phyloP scores from a whole-genome alignment of 2,113 vertebrate genomes.

The Reinhardtius hippoglossoides region DNA sequence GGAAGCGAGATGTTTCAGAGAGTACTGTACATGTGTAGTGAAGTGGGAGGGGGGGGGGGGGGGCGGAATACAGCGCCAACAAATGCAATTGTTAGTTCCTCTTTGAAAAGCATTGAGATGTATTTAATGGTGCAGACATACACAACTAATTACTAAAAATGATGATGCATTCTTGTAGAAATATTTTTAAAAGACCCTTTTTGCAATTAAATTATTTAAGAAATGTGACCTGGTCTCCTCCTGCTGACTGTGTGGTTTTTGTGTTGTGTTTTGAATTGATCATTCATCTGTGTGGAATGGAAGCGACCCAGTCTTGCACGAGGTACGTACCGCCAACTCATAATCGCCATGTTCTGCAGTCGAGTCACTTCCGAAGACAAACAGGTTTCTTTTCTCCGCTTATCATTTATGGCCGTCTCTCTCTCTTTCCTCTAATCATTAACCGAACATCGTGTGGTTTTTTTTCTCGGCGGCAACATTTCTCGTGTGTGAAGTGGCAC shows the following conservation, averaged over 20 bases:
- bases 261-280: conserved; percentile 48
- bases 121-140: conserved; percentile 82
- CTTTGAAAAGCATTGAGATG: conserved; percentile 77
- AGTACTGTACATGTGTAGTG: conserved; percentile 74
- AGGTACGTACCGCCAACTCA: conserved; percentile 19
- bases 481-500: conserved; percentile 20
- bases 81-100: conserved; percentile 76
- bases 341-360: conserved; percentile 36
- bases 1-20: conserved; percentile 56
- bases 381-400: conserved; percentile 40
- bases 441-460: background rate
- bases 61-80: conserved; percentile 47
- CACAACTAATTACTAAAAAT: conserved; percentile 77
- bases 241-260: conserved; percentile 64
- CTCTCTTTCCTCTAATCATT: background rate
- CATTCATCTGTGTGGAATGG: conserved; percentile 23
- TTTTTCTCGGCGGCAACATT: conserved; percentile 7
- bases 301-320: conserved; percentile 6
- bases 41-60: conserved; percentile 31
- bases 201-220: conserved; percentile 97
- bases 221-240: conserved; percentile 75
- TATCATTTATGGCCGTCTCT: conserved; percentile 7
- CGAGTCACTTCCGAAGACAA: conserved; percentile 32
- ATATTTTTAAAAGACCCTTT: conserved; percentile 90
- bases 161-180: conserved; percentile 89